Percentiles rank a stretch among this genome's conserved stretches.
Conservation (phyloP, 1,140 invertebrate genomes). For the Trissolcus basalis region DNA sequence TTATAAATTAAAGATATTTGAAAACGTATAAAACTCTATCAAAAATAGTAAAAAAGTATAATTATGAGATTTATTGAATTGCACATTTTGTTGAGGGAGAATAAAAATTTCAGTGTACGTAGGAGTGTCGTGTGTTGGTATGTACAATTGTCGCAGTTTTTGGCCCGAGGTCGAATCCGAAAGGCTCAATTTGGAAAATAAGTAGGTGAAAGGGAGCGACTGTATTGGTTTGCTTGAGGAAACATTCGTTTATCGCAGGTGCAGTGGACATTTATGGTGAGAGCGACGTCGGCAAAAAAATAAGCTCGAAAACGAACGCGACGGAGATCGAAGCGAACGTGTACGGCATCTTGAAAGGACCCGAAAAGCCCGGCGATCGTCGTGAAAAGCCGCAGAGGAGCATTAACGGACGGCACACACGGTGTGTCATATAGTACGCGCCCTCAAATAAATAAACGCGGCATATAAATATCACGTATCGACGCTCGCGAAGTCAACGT, state of each 20-base stretch:
- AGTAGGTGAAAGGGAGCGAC: slow-evolving; percentile 44
- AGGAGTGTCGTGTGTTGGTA: background rate
- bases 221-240: slow-evolving; percentile 50
- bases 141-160: slow-evolving; percentile 15
- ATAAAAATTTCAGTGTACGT: too few relatives aligned
- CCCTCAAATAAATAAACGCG: slow-evolving; percentile 65
- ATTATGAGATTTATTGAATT: too few relatives aligned
- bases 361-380: slow-evolving; percentile 33
- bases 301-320: slow-evolving; percentile 7
- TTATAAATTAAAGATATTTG: too few relatives aligned
- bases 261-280: slow-evolving; percentile 46
- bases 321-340: slow-evolving; percentile 33
- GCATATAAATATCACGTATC: slow-evolving; percentile 66
- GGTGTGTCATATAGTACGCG: slow-evolving; percentile 8
- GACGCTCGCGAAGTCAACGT: slow-evolving; percentile 40
- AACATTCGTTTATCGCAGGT: slow-evolving; percentile 56
- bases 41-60: too few relatives aligned
- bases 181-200: slow-evolving; percentile 48
- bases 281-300: slow-evolving; percentile 45
- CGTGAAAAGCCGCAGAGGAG: slow-evolving; percentile 43
- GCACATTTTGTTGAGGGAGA: too few relatives aligned
- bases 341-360: slow-evolving; percentile 35
- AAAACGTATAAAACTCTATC: too few relatives aligned
- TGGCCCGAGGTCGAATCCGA: slow-evolving; percentile 10
- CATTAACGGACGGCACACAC: slow-evolving; percentile 27